A percentile compares a stretch with the other conserved stretches of the same genome.
Conservation (phyloP, 1,140 invertebrate species). For the Littorina saxatilis region DNA sequence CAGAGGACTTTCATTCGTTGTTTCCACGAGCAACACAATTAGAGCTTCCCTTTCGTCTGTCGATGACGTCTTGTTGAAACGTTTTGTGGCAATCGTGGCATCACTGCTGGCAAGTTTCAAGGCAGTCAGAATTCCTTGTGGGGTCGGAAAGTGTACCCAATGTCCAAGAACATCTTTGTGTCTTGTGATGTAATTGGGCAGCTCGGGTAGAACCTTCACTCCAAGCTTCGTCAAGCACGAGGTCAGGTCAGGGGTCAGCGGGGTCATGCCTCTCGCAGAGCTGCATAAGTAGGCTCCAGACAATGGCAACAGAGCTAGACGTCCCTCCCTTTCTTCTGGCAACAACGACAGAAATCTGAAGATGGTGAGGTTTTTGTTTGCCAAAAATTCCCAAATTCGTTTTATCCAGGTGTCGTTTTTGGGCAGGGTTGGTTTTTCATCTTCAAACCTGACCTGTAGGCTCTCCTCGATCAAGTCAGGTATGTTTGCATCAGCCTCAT, state of each 20-base stretch:
- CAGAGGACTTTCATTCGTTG: neutral
- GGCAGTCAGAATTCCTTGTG: neutral
- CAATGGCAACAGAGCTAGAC: neutral
- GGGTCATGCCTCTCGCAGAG: neutral
- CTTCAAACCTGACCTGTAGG: neutral
- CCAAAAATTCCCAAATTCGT: conserved; percentile 11
- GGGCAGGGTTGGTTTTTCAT: neutral
- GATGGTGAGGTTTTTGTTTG: neutral
- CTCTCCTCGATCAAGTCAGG: neutral
- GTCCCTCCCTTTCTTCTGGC: neutral
- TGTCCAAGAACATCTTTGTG: neutral
- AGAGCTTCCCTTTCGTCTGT: neutral
- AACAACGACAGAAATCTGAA: conserved; percentile 16
- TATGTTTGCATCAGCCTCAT: neutral
- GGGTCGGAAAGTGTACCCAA: conserved; percentile 24
- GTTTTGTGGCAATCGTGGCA: no score
- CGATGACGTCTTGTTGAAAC: neutral
- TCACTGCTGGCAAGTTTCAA: neutral
- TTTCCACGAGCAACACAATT: neutral
- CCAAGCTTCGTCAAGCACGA: conserved; percentile 10
- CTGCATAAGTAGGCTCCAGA: neutral
- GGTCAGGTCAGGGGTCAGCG: neutral
- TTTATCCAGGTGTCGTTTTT: conserved; percentile 24
- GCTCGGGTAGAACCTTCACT: neutral
- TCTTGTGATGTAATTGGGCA: conserved; percentile 19